A percentile compares a stretch with the other conserved stretches of the same genome.
Evolutionary conservation across 1,140 invertebrate species (phyloP).

Genomic region (Dreissena polymorpha): DNA sequence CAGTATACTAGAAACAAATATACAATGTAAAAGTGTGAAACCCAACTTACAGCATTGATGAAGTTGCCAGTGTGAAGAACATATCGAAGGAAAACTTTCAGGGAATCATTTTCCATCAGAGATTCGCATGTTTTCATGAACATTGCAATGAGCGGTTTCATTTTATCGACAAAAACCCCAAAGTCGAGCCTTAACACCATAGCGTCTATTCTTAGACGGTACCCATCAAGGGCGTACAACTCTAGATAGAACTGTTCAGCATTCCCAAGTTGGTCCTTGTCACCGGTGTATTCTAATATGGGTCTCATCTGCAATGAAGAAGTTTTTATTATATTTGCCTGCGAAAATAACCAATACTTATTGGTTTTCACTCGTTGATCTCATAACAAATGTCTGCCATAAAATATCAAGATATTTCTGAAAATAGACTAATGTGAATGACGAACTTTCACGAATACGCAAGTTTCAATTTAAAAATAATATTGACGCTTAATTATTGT

Average conservation of each 20-base stretch:
- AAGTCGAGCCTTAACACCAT: constrained; percentile 94
- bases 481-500: too few relatives aligned
- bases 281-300: constrained; percentile 70
- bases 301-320: constrained; percentile 66
- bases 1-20: too few relatives aligned
- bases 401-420: too few relatives aligned
- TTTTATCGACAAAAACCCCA: constrained; percentile 91
- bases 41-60: constrained; percentile 75
- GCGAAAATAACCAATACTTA: too few relatives aligned
- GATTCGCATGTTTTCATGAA: constrained; percentile 91
- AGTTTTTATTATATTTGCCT: too few relatives aligned
- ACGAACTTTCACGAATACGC: too few relatives aligned
- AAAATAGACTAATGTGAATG: too few relatives aligned
- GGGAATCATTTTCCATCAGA: constrained; percentile 72
- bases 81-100: constrained; percentile 76
- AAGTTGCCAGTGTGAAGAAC: constrained; percentile 79
- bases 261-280: constrained; percentile 72
- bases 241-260: constrained; percentile 76
- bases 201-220: constrained; percentile 94
- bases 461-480: too few relatives aligned
- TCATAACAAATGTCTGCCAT: too few relatives aligned
- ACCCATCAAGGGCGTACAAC: constrained; percentile 82
- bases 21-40: too few relatives aligned
- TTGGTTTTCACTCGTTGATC: too few relatives aligned
- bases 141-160: constrained; percentile 95